Evolutionary conservation across 2,113 vertebrate species (phyloP).

Genomic region (western clawed frog (Xenopus tropicalis)): UCB_Xtro_10.0 CM004447.2:68366001-68366500

Average conservation of each 20-base stretch:
- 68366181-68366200: slow-evolving; percentile 27
- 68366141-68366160: no score
- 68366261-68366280: slow-evolving; percentile 18
- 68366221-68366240: slow-evolving; percentile 16
- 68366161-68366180: neutral
- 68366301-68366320: slow-evolving; percentile 31
- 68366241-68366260: slow-evolving; percentile 13
- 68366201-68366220: slow-evolving; percentile 8
- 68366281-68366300: slow-evolving; percentile 23
- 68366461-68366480: slow-evolving; percentile 22
- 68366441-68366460: slow-evolving; percentile 19
- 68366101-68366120: no score
- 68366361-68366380: slow-evolving; percentile 29
- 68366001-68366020: no score
- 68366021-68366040: no score
- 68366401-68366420: slow-evolving; percentile 24
- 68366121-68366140: no score
- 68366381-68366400: slow-evolving; percentile 33
- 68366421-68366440: slow-evolving; percentile 11
- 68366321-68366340: slow-evolving; percentile 17
- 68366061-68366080: no score
- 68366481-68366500: slow-evolving; percentile 35
- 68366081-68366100: no score
- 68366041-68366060: no score
- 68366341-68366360: slow-evolving; percentile 39